Evolutionary conservation across 2,797 vertebrate species (phyloP), one percentile per base, ranked within the genome.

Genomic region (Oryzias sinensis): DNA sequence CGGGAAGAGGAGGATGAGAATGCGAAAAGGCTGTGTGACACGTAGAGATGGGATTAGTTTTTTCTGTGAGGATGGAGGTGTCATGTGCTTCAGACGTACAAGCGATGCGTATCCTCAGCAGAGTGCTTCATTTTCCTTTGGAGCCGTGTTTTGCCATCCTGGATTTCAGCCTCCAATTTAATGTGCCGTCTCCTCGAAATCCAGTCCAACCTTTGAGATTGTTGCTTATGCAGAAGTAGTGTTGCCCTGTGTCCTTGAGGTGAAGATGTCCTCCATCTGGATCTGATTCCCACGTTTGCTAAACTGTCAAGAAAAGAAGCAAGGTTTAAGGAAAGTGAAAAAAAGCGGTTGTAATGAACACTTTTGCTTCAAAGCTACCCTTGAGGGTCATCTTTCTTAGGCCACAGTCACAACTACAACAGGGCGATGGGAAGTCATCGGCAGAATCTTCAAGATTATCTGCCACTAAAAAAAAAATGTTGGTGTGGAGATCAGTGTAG

Each of bases 21-120:
- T 77, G 72, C 22, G 66, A 76, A 74, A 72, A 80, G 77, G 72
- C 62, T 41, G 41, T 43, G 71, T 68, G 82, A 77, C 71, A 79
- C 71, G 15, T 16, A 67, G 62, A 56, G 57, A 52, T 43, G 70
- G 77, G 80, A 68, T 73, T 82, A 71, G 67, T 73, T 63, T 53
- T 24, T 64, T 70, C 53, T 53, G 46, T 59, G 55, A 81, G 56
- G 60, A 46, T 68, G 58, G 46, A 75, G 72, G 69, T 77, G 76
- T 78, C 70, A 22, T 22, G 53, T 65, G 74, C 61, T 65, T 78
- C 74, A 62, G 49, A 67, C 65, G 41, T 56, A 52, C 33, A 60
- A 49, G 51, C 70, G 72, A 71, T 72, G 37, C 18, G 45, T 61
- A 62, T 76, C 70, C 76, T 79, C 74, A 37, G 56, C 24, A 46